Conservation (phyloP, 2,888 invertebrate genomes). For the Drosophila villosipedis region DNA sequence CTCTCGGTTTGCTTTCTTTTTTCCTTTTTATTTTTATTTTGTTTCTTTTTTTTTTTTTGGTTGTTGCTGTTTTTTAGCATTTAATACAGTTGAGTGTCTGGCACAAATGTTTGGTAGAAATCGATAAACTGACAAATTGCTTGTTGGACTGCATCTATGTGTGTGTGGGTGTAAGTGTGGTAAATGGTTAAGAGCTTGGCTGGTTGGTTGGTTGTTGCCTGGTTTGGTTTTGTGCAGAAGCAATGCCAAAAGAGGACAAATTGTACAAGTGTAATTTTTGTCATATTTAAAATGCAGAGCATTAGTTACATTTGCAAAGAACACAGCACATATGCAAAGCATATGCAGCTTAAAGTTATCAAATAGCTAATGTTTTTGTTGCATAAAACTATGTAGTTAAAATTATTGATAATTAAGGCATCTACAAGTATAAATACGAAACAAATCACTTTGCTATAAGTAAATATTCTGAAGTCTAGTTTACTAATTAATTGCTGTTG, state of each 20-base stretch:
- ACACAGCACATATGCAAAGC: conserved; percentile 5
- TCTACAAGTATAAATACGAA: neutral
- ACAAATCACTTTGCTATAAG: neutral
- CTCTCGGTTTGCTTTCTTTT: conserved; percentile 29
- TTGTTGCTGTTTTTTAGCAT: conserved; percentile 80
- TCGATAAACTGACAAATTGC: conserved; percentile 84
- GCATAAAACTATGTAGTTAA: neutral
- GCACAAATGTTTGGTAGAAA: conserved; percentile 82
- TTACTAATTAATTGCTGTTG: neutral
- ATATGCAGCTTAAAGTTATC: conserved; percentile 29
- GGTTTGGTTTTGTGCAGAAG: conserved; percentile 43
- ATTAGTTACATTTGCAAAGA: conserved; percentile 68
- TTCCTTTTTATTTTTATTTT: conserved; percentile 6
- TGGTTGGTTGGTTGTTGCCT: conserved; percentile 37
- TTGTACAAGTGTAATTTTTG: conserved; percentile 81
- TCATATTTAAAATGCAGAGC: conserved; percentile 78
- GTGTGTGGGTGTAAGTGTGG: conserved; percentile 54
- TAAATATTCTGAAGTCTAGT: neutral
- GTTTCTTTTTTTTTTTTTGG: conserved; percentile 12
- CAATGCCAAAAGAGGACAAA: conserved; percentile 77
- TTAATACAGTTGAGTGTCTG: conserved; percentile 82
- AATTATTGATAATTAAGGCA: neutral
- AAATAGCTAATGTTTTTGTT: conserved; percentile 1
- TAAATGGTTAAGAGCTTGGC: conserved; percentile 79
- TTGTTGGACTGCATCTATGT: conserved; percentile 70